These are phyloP conservation scores for Brenthis hecate DNA, from an alignment of 2,888 invertebrate genomes.

Conservation along the genomic window DNA sequence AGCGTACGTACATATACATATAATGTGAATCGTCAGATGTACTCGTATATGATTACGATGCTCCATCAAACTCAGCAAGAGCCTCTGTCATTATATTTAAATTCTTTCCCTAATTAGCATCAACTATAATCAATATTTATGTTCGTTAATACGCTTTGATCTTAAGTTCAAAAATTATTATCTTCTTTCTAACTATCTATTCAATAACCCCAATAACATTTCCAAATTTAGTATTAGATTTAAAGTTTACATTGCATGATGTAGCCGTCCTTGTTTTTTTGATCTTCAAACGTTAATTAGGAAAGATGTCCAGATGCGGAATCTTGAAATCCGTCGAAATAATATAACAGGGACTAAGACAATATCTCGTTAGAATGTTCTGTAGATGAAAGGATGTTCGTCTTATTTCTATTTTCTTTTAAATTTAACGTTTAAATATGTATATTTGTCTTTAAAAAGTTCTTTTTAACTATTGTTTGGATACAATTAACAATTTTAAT, in stretches of 20 bases:
- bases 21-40: conserved; percentile 31
- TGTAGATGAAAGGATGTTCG: conserved; percentile 29
- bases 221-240: conserved; percentile 11
- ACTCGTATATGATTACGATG: conserved; percentile 5
- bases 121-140: too few species aligned
- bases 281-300: conserved; percentile 24
- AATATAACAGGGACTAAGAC: conserved; percentile 76
- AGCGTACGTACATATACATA: conserved; percentile 21
- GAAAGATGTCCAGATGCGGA: conserved; percentile 32
- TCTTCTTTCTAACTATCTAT: too few species aligned
- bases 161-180: too few species aligned
- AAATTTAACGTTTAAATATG: neutral
- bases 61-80: conserved; percentile 7
- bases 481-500: too few species aligned
- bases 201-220: too few species aligned
- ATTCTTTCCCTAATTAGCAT: neutral
- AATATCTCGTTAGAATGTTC: conserved; percentile 59
- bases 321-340: conserved; percentile 56
- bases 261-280: conserved; percentile 42
- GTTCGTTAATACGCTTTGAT: too few species aligned
- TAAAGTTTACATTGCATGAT: conserved; percentile 30
- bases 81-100: conserved; percentile 5
- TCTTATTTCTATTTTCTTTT: conserved; percentile 4
- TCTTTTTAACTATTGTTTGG: too few species aligned
- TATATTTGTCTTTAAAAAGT: too few species aligned